phyloP scores from a whole-genome alignment of 2,888 invertebrate species.

The Synergus itoensis region DNA sequence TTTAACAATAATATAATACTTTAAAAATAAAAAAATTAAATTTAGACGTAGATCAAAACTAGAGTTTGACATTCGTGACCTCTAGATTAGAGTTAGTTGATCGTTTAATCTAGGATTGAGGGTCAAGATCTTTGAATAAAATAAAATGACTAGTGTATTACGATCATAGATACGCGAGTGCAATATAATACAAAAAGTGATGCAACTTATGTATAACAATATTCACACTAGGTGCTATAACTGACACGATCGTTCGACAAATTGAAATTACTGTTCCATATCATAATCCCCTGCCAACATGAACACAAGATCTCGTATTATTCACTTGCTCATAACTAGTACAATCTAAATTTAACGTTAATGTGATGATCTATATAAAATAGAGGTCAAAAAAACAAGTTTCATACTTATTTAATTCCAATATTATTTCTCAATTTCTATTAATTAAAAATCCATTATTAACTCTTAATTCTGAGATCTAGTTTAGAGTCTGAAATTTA shows the following conservation, averaged over 20 bases:
- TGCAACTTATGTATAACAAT: slow-evolving; percentile 6
- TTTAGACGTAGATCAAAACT: no score
- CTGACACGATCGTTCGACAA: slow-evolving; percentile 56
- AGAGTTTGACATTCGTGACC: background rate
- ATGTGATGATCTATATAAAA: slow-evolving; percentile 22
- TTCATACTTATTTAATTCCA: background rate
- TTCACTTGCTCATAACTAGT: slow-evolving; percentile 69
- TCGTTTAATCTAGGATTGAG: background rate
- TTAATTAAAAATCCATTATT: background rate
- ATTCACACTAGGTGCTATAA: slow-evolving; percentile 48
- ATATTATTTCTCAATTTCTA: slow-evolving; percentile 5
- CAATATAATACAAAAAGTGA: background rate
- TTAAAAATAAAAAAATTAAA: background rate
- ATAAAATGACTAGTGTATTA: background rate
- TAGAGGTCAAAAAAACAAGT: slow-evolving; percentile 25
- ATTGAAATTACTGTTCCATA: slow-evolving; percentile 57
- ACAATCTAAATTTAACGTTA: slow-evolving; percentile 58
- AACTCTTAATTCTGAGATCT: no score
- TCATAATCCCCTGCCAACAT: slow-evolving; percentile 53
- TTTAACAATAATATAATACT: background rate
- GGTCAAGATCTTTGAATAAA: slow-evolving; percentile 23
- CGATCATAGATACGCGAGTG: background rate
- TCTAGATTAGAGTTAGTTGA: background rate
- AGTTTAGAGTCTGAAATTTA: background rate
- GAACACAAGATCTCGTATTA: slow-evolving; percentile 61